Base-by-base conservation (phyloP, 2,113 vertebrate genomes). In the Baryphthengus martii region DNA sequence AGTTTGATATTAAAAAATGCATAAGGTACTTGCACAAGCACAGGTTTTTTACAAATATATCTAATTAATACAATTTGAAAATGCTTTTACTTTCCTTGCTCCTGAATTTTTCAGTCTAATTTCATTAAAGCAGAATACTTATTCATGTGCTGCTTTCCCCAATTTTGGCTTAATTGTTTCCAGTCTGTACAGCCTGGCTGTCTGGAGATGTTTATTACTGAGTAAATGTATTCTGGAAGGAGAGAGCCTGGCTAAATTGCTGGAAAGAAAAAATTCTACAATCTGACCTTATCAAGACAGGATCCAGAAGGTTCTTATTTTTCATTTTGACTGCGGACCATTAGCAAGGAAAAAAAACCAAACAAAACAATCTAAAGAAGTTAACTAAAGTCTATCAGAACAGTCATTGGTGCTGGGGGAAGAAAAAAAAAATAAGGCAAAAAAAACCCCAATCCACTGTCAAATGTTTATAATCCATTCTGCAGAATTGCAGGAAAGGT, bases 101-200 rank as follows among this genome's bases (percentile, higher is more conserved):
- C n/a, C 68, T 86, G 83, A 83, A 68, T 87, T 75, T 94, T 92
- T 93, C 68, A 61, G 61, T n/a, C 73, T 67, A 81, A 87, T 96
- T 95, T 90, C 76, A 85, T 85, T 94, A 58, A 81, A 90, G 39
- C 47, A 24, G 56, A 94, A 93, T 93, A 62, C 17, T 96, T 95
- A 95, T 92, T 96, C 82, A 67, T 95, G 85, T 58, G 58, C 65
- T 90, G 84, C 66, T 95, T 95, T 90, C 52, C 73, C 25, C 83
- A 93, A 31, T 94, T 96, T 97, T 87, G 79, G 76, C 53, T 95
- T 96, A 95, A 96, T 97, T 96, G 90, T 96, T 94, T 95, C 85
- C 93, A 95, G 92, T 52, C 95, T 96, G 93, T 93, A 95, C 95
- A 89, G 61, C 76, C 79, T 0, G 28, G 76, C 92, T 95, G 96